These are phyloP conservation scores for Cnemophilus loriae DNA, from an alignment of 2,113 vertebrate species.

Conservation along the genomic window DNA sequence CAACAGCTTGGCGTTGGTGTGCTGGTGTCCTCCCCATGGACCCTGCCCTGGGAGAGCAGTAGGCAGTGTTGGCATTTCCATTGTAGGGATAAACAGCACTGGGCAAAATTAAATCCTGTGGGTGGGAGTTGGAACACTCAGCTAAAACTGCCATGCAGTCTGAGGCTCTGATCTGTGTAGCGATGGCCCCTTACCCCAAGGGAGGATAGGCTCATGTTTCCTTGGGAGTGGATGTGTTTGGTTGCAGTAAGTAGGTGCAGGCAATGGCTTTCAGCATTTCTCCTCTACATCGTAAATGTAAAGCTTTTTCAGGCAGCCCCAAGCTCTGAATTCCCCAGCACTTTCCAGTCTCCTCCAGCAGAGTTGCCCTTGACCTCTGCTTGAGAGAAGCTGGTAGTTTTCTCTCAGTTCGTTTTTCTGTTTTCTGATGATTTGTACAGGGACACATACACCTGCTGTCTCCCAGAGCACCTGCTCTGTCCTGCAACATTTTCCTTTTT, in stretches of 20 bases:
- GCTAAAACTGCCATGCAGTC: background rate
- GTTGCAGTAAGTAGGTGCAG: background rate
- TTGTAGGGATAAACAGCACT: background rate
- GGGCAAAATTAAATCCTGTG: background rate
- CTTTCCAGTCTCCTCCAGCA: background rate
- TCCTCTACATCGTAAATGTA: background rate
- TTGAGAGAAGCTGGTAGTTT: background rate
- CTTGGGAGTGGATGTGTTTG: background rate
- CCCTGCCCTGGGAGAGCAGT: fast-evolving
- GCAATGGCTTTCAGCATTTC: background rate
- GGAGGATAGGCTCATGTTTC: background rate
- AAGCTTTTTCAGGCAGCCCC: background rate
- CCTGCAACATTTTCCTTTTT: background rate
- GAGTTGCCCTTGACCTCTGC: slow-evolving; percentile 17
- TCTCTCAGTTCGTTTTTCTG: background rate
- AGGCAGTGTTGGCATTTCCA: background rate
- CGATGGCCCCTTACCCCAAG: background rate
- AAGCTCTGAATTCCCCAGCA: background rate
- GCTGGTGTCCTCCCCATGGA: background rate
- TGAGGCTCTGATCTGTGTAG: background rate
- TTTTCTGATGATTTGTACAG: background rate
- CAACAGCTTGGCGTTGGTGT: fast-evolving
- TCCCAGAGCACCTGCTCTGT: slow-evolving; percentile 10
- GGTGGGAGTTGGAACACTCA: background rate
- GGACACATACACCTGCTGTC: slow-evolving; percentile 5